Conservation (phyloP, 2,888 invertebrate genomes). For the Dicycla oo region DNA sequence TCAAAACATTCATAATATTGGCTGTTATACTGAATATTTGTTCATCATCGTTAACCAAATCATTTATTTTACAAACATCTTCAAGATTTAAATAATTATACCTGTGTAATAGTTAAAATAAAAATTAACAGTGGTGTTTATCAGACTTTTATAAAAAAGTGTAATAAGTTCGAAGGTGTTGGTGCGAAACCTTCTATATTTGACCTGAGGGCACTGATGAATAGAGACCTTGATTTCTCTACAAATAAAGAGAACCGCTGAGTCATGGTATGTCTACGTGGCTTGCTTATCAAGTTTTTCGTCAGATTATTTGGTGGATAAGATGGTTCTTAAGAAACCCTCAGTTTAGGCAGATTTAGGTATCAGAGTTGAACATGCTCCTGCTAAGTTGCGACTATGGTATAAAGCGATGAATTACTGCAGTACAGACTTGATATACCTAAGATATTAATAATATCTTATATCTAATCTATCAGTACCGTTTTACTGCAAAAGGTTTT, state of each 20-base stretch:
- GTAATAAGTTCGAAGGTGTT: slow-evolving; percentile 12
- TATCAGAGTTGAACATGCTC: not conserved
- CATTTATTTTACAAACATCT: slow-evolving; percentile 22
- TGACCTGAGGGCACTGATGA: slow-evolving; percentile 37
- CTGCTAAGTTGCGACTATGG: not conserved
- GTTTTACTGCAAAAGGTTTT: not conserved
- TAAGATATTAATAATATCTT: too few species aligned
- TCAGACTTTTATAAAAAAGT: slow-evolving; percentile 48
- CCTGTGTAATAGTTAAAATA: not conserved
- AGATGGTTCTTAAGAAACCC: not conserved
- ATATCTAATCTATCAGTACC: too few species aligned
- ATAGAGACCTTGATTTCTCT: slow-evolving; percentile 37
- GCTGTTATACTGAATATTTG: not conserved
- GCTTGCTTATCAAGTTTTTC: slow-evolving; percentile 23
- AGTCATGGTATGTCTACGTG: slow-evolving; percentile 19
- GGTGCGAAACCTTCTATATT: slow-evolving; percentile 29
- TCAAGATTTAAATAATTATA: slow-evolving; percentile 6
- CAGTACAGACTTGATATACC: not conserved
- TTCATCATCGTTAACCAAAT: slow-evolving; percentile 17
- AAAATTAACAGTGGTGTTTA: not conserved
- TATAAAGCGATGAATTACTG: not conserved
- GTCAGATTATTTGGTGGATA: not conserved
- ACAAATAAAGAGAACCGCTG: slow-evolving; percentile 30
- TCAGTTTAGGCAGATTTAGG: not conserved
- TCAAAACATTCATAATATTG: not conserved